Base-by-base conservation (phyloP, 2,113 vertebrate species). In the Labeo catla region DNA sequence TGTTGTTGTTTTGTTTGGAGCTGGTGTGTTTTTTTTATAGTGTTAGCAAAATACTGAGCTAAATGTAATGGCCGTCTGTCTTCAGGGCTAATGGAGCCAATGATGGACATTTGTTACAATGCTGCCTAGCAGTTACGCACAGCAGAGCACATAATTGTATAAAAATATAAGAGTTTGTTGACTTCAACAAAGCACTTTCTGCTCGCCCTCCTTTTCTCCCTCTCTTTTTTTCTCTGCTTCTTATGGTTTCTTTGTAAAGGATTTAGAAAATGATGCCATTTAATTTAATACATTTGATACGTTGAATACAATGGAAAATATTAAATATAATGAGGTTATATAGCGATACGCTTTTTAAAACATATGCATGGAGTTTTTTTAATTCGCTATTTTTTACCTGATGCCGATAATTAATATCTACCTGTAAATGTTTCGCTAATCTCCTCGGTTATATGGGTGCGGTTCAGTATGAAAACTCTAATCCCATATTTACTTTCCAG, bases 381-480 rank as follows among this genome's bases (percentile, higher is more conserved):
- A 15, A 70, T 23, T 52, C 57, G 16, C 23, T 2, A 21, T 39
- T 74, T 59, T 79, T 21, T 47, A 16, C 47, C 57, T 43, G 28
- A 57, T 1, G n/a, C 79, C 66, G 45, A 76, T 83, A 85, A 84
- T 84, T 86, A 88, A 85, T 89, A 85, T 89, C 86, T 85, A 85
- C 84, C 65, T 73, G 81, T 85, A 76, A 74, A 78, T 83, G 78
- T 72, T 89, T 77, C 2, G 13, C 76, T 89, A 84, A 86, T 84
- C 76, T 76, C 50, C 59, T 81, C 16, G 8, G 52, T 36, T 82
- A 76, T 81, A 82, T 89, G 52, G 47, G 34, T 28, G 61, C 36
- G 63, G 78, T 87, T 84, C 43, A 85, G 72, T 72, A 21, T 3
- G 49, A 77, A 77, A 87, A 85, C 84, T 85, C 83, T 87, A 87